Evolutionary conservation across 2,888 invertebrate species (phyloP), one percentile per base, ranked within the genome.

Genomic region (Drosophila mercatorum): DNA sequence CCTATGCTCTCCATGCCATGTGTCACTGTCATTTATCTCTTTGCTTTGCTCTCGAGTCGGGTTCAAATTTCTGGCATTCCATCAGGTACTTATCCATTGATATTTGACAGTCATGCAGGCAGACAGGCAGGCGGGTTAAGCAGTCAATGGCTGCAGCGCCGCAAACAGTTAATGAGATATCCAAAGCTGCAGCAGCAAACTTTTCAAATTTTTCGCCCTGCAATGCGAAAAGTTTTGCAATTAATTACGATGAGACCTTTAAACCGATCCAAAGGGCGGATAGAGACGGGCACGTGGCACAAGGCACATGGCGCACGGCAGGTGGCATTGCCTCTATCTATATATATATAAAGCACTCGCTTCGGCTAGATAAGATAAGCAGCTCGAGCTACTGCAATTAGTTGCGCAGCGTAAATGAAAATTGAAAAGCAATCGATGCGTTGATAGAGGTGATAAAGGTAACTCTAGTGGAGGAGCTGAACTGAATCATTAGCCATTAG

Each of bases 211-310:
- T 73, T 76, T 59, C 26, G 56, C 52, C 52, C 38, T 38, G 49
- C 57, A 68, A 61, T 57, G 75, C 59, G 62, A 66, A 86, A 84
- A 84, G 77, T 84, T 84, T 89, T 87, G 79, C 88, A 85, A 85
- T 85, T 85, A 89, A 85, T 85, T 89, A 84, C 79, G 67, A 69
- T 36, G 58, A 51, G 79, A 76, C 72, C 78, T 68, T 76, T 78
- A 62, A 75, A 70, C 58, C 56, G 51, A 68, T 53, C 59, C 56
- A 55, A 49, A n/a, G 46, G 36, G 43, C 7, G 11, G 14, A 40
- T n/a, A 12, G 11, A 11, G 10, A 36, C 10, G 26, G 36, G 36
- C 22, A 36, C 5, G 17, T n/a, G 41, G 66, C 40, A 49, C 7
- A 31, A 6, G 31, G 31, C 31, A 31, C 31, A 31, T 31, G 5